These are phyloP conservation scores for Sarcophaga bullata DNA, from an alignment of 1,140 invertebrate species.

Conservation along the genomic window DNA sequence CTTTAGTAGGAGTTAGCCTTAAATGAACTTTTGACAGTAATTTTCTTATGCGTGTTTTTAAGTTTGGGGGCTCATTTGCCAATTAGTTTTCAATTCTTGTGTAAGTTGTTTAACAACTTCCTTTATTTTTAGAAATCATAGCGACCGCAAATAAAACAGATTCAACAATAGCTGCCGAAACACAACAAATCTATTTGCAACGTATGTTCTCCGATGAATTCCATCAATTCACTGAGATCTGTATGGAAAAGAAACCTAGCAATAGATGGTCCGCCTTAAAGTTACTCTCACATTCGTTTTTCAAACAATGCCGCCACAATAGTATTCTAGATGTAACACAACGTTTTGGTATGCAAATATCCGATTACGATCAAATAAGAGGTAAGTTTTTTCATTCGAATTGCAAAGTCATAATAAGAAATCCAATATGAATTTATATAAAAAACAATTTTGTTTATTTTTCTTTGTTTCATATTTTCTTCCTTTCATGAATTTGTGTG, in stretches of 20 bases:
- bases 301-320: constrained; percentile 71
- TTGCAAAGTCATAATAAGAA: no score
- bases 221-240: constrained; percentile 79
- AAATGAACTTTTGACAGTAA: no score
- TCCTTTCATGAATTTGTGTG: constrained; percentile 3
- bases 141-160: constrained; percentile 50
- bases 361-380: constrained; percentile 47
- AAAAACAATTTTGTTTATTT: constrained; percentile 28
- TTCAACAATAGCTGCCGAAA: constrained; percentile 45
- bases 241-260: constrained; percentile 69
- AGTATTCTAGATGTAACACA: constrained; percentile 53
- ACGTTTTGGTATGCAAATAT: constrained; percentile 47
- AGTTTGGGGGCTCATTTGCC: no score
- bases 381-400: background rate
- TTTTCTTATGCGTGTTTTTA: no score
- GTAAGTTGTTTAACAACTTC: background rate
- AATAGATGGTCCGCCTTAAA: constrained; percentile 73
- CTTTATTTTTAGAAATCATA: constrained; percentile 49
- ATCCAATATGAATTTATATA: background rate
- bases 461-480: constrained; percentile 29
- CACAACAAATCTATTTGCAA: constrained; percentile 67
- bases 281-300: constrained; percentile 78
- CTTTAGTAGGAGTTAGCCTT: no score
- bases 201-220: constrained; percentile 78
- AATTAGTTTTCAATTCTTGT: no score